These are phyloP conservation scores for Chelonus insularis DNA, from an alignment of 1,140 invertebrate species.

Conservation along the genomic window DNA sequence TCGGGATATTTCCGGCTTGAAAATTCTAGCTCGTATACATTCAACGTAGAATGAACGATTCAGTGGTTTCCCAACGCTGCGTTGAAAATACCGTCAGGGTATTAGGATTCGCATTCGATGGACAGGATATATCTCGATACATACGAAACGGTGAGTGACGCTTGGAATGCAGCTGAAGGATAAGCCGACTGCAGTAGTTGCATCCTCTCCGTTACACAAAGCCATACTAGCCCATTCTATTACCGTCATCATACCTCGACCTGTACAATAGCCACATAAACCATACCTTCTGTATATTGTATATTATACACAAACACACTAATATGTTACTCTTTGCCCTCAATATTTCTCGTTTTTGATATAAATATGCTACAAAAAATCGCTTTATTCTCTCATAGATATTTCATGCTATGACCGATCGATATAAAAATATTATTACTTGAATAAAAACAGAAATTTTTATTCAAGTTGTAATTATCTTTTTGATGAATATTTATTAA, in stretches of 20 bases:
- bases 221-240: slow-evolving; percentile 18
- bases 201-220: slow-evolving; percentile 24
- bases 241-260: slow-evolving; percentile 18
- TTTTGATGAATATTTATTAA: too few relatives aligned
- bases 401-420: too few relatives aligned
- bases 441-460: too few relatives aligned
- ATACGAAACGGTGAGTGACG: slow-evolving; percentile 17
- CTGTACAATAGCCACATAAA: slow-evolving; percentile 14
- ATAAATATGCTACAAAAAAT: too few relatives aligned
- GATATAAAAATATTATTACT: too few relatives aligned
- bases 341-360: too few relatives aligned
- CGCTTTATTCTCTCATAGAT: too few relatives aligned
- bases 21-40: not conserved
- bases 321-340: not conserved
- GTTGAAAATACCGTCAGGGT: slow-evolving; percentile 6
- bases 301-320: not conserved
- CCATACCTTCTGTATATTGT: not conserved
- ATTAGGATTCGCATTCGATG: slow-evolving; percentile 19
- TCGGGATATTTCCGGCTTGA: slow-evolving; percentile 2
- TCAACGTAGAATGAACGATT: not conserved
- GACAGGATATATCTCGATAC: slow-evolving; percentile 17
- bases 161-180: slow-evolving; percentile 15
- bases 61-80: slow-evolving; percentile 4
- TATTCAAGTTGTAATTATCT: too few relatives aligned
- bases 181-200: slow-evolving; percentile 22